A percentile compares a stretch with the other conserved stretches of the same genome.
These are phyloP conservation scores for Aethes cnicana DNA, from an alignment of 2,888 invertebrate genomes.

Conservation along the genomic window DNA sequence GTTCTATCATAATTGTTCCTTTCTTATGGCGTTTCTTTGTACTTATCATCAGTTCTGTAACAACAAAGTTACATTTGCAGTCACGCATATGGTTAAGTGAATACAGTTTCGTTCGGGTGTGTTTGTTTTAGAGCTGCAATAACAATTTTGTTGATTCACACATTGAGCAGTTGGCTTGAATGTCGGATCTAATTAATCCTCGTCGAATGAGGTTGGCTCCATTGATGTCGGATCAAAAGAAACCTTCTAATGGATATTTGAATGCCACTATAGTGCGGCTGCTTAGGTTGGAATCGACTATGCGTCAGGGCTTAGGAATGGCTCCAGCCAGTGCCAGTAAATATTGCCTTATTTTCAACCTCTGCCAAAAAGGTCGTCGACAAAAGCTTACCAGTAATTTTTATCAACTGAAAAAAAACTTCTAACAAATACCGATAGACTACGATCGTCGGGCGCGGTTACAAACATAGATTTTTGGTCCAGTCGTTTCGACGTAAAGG, in stretches of 20 bases:
- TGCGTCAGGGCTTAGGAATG: slow-evolving; percentile 27
- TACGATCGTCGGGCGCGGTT: too few relatives aligned
- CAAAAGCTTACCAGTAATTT: too few relatives aligned
- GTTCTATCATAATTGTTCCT: slow-evolving; percentile 19
- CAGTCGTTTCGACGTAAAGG: too few relatives aligned
- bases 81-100: slow-evolving; percentile 1
- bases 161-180: slow-evolving; percentile 63
- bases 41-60: slow-evolving; percentile 37
- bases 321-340: too few relatives aligned
- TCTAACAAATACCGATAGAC: too few relatives aligned
- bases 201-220: slow-evolving; percentile 57
- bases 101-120: not conserved
- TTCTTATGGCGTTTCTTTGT: slow-evolving; percentile 36
- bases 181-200: slow-evolving; percentile 70
- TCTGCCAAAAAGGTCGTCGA: too few relatives aligned
- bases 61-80: slow-evolving; percentile 35
- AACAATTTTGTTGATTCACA: slow-evolving; percentile 45
- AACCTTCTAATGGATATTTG: slow-evolving; percentile 76
- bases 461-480: too few relatives aligned
- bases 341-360: too few relatives aligned
- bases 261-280: slow-evolving; percentile 58
- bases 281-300: slow-evolving; percentile 28
- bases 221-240: slow-evolving; percentile 71
- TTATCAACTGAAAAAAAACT: too few relatives aligned
- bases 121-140: slow-evolving; percentile 37